Conservation (phyloP, 2,888 invertebrate species). For the Monopis laevigella region DNA sequence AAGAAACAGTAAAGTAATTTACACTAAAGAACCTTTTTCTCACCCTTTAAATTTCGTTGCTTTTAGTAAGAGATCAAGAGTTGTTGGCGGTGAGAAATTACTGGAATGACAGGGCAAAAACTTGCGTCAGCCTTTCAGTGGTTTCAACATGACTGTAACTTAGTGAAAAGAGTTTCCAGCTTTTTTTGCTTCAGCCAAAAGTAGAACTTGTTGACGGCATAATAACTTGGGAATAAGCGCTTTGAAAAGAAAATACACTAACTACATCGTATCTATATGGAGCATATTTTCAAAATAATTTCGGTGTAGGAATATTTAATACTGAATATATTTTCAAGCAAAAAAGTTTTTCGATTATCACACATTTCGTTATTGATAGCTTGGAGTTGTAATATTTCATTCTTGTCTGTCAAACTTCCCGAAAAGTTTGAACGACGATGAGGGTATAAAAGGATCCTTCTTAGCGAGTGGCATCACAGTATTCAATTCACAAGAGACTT, state of each 20-base stretch:
- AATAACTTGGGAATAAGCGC: too few relatives aligned
- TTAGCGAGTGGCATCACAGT: constrained; percentile 31
- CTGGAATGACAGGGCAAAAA: constrained; percentile 19
- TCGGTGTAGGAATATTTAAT: too few relatives aligned
- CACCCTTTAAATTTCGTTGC: constrained; percentile 10
- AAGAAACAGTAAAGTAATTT: too few relatives aligned
- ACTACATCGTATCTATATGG: too few relatives aligned
- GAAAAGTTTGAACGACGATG: constrained; percentile 35
- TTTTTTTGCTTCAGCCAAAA: too few relatives aligned
- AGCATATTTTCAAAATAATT: too few relatives aligned
- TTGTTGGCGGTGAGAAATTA: constrained; percentile 20
- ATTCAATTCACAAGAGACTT: constrained; percentile 33
- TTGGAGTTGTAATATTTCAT: constrained; percentile 47
- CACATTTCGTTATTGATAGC: constrained; percentile 48
- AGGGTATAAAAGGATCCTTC: constrained; percentile 36
- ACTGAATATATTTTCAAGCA: too few relatives aligned
- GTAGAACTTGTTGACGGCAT: too few relatives aligned
- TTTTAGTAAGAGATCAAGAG: constrained; percentile 17
- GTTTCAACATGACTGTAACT: constrained; percentile 2
- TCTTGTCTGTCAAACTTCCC: constrained; percentile 40
- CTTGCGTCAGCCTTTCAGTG: constrained; percentile 10
- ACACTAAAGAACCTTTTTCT: too few relatives aligned
- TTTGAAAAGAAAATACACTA: too few relatives aligned
- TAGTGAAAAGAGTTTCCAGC: too few relatives aligned
- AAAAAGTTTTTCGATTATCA: constrained; percentile 45